Conservation (phyloP, 2,888 invertebrate species). For the Meganola albula region DNA sequence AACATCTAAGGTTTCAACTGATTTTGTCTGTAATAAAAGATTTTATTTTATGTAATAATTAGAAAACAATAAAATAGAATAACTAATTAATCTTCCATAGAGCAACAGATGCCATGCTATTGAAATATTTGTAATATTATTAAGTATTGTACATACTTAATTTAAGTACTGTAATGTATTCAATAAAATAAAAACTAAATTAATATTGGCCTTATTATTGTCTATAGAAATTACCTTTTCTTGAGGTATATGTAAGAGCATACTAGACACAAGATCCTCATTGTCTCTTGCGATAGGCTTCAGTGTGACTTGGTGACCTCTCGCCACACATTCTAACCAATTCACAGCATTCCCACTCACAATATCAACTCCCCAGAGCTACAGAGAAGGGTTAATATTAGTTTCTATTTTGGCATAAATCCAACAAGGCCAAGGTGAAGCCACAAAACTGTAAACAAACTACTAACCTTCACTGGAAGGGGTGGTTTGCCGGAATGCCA, state of each 20-base stretch:
- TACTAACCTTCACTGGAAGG: conserved; percentile 69
- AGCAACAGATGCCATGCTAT: neutral
- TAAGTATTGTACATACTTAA: too few relatives aligned
- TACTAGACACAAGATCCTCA: conserved; percentile 63
- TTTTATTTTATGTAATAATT: conserved; percentile 7
- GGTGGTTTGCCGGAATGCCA: conserved; percentile 72
- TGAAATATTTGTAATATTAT: neutral
- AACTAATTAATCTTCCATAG: neutral
- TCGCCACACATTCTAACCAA: conserved; percentile 78
- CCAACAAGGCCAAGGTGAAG: conserved; percentile 18
- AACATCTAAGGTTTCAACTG: conserved; percentile 58
- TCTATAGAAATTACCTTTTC: conserved; percentile 39
- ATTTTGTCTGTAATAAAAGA: conserved; percentile 51
- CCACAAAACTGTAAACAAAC: conserved; percentile 15
- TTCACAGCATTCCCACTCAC: conserved; percentile 74
- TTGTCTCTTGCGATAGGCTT: conserved; percentile 66
- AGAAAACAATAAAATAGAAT: conserved; percentile 3
- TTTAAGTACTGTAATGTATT: too few relatives aligned
- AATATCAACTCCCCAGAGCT: conserved; percentile 73
- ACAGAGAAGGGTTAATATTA: conserved; percentile 21
- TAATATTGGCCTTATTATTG: neutral
- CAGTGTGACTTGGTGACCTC: conserved; percentile 63
- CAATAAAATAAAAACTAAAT: too few relatives aligned
- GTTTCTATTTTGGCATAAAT: conserved; percentile 22
- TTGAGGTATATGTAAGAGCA: conserved; percentile 63